Evolutionary conservation across 2,888 invertebrate species (phyloP), one percentile per base, ranked within the genome.

Genomic region (Bombyx huttoni): DNA sequence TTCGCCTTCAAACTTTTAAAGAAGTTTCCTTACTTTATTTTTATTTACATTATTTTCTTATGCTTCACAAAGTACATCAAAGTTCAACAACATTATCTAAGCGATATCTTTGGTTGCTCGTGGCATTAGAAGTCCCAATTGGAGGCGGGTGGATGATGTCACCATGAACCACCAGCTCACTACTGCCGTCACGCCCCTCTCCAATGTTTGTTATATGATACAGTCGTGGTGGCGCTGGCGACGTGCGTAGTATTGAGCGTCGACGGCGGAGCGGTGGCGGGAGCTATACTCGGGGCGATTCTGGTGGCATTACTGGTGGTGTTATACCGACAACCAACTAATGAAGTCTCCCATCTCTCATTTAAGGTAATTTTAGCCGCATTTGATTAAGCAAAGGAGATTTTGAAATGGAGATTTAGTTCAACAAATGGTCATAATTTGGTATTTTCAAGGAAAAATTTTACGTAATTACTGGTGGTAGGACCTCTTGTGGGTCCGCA

Each of bases 241-340:
- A 86, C 92, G 52, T 91, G 90, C 59, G 70, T 87, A 13, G 67
- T 90, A 53, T 52, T 84, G 52, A 68, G 70, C 5, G 83, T 12
- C 6, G 40, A 12, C 12, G 40, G 40, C 40, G 40, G 40, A 8
- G 40, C 40, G 88, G 58, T 89, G 33, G 73, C 89, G 46, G 68
- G 90, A 34, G 79, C 82, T 34, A 65, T 87, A 46, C 70, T 92
- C 24, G 86, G 89, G 46, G 76, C 89, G 0, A 65, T 88, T 35
- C 78, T 94, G 46, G 59, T 92, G 3, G 60, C 90, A 46, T 84
- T 90, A 34, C 73, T 92, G 46, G 64, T 92, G 0, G 84, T 93
- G 34, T 91, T 96, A 56, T 90, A 88, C 59, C 83, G 94, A 45
- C 96, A 96, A 77, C 96, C 96, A 0, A 77, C 89, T 49, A 90